Conservation (phyloP, 2,797 vertebrate genomes). For the Loriculus beryllinus region DNA sequence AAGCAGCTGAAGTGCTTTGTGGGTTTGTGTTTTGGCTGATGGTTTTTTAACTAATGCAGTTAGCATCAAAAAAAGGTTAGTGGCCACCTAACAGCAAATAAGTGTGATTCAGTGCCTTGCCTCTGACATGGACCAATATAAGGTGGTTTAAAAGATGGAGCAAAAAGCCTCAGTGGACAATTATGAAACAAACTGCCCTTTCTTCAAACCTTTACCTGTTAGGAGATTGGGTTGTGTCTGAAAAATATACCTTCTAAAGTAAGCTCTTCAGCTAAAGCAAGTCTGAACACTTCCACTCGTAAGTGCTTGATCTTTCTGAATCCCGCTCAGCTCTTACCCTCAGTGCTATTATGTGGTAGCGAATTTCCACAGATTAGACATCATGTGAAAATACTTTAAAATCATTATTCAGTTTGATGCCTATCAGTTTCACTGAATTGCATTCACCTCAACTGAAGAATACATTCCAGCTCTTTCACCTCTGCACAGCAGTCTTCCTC, state of each 20-base stretch:
- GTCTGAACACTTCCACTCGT: slow-evolving; percentile 46
- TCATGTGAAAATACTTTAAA: slow-evolving; percentile 66
- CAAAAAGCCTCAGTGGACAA: neutral
- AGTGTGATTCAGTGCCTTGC: neutral
- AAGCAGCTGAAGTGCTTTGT: neutral
- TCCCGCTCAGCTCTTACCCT: slow-evolving; percentile 22
- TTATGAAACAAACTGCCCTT: neutral
- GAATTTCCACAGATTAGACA: slow-evolving; percentile 65
- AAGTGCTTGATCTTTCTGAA: slow-evolving; percentile 59
- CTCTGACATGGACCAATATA: neutral
- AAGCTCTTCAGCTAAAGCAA: slow-evolving; percentile 33
- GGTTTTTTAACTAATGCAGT: neutral
- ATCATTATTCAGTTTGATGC: slow-evolving; percentile 64
- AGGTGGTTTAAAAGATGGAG: neutral
- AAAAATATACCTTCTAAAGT: slow-evolving; percentile 34
- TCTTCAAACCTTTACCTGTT: neutral
- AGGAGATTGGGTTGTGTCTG: neutral
- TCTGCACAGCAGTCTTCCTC: slow-evolving; percentile 26
- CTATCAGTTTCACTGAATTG: slow-evolving; percentile 63
- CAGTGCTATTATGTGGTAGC: slow-evolving; percentile 59
- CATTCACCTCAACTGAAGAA: slow-evolving; percentile 42
- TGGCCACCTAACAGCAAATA: neutral
- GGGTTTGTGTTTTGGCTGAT: neutral
- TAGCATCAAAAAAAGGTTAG: neutral
- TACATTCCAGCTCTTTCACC: slow-evolving; percentile 21